phyloP scores from a whole-genome alignment of 2,113 vertebrate genomes.

The Cathartes aura region DNA sequence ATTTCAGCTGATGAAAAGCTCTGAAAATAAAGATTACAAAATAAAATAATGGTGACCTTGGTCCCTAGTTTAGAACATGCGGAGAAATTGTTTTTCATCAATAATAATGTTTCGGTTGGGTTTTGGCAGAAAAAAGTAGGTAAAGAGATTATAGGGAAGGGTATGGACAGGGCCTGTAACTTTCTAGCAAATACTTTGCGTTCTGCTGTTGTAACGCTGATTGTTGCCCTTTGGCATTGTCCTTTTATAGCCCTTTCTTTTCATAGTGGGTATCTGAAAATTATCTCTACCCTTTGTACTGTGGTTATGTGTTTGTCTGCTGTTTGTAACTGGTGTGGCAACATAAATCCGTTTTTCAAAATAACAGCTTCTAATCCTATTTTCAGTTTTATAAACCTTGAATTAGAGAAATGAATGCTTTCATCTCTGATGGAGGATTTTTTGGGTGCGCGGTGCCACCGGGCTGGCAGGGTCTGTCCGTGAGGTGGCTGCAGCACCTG shows the following conservation, averaged over 20 bases:
- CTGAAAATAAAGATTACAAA: not conserved
- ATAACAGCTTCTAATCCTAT: not conserved
- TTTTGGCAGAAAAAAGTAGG: not conserved
- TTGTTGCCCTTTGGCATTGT: not conserved
- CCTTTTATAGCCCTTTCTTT: not conserved
- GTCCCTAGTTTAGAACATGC: not conserved
- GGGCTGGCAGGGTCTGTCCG: not conserved
- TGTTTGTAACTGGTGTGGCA: not conserved
- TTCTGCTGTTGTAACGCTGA: not conserved
- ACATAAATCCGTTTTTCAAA: not conserved
- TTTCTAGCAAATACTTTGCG: not conserved
- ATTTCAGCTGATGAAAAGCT: not conserved
- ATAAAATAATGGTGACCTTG: not conserved
- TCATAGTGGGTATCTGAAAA: not conserved
- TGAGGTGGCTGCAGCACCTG: not conserved
- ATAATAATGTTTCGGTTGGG: fast-evolving
- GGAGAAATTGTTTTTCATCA: not conserved
- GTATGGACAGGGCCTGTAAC: not conserved
- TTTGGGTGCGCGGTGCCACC: fast-evolving
- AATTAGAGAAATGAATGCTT: not conserved
- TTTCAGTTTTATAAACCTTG: not conserved
- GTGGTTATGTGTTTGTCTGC: not conserved
- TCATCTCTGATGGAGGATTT: not conserved
- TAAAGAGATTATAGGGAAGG: not conserved
- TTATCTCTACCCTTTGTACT: not conserved